These are phyloP conservation scores for Leptopilina syphax DNA, from an alignment of 2,888 invertebrate genomes.

Conservation along the genomic window DNA sequence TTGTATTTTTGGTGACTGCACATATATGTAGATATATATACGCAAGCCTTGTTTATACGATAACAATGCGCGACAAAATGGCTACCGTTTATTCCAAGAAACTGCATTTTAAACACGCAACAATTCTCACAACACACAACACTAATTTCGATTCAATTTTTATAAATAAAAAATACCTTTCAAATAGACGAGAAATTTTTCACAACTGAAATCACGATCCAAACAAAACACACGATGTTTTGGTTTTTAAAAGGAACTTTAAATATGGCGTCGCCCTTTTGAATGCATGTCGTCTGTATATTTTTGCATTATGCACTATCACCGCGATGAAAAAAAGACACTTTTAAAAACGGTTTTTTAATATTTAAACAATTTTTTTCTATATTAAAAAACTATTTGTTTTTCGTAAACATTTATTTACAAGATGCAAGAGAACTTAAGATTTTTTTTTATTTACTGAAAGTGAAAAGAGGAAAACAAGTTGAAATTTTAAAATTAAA, in stretches of 20 bases:
- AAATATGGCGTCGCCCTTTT: conserved; percentile 36
- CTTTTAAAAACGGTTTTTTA: too few species aligned
- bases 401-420: too few species aligned
- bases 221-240: neutral
- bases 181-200: neutral
- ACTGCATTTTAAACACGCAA: neutral
- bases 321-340: neutral
- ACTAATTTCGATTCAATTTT: neutral
- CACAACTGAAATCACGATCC: neutral
- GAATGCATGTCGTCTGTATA: conserved; percentile 18
- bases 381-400: too few species aligned
- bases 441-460: neutral
- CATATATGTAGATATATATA: neutral
- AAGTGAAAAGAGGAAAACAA: too few species aligned
- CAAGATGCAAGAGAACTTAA: too few species aligned
- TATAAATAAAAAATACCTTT: neutral
- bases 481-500: too few species aligned
- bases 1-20: conserved; percentile 27
- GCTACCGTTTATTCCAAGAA: conserved; percentile 51
- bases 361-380: too few species aligned
- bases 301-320: conserved; percentile 37
- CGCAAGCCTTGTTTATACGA: conserved; percentile 69
- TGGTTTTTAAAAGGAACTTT: conserved; percentile 19
- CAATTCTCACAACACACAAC: neutral
- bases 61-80: conserved; percentile 70